Percentiles rank a stretch among this genome's conserved stretches.
phyloP scores from a whole-genome alignment of 2,113 vertebrate species.

The Chionodraco myersi region DNA sequence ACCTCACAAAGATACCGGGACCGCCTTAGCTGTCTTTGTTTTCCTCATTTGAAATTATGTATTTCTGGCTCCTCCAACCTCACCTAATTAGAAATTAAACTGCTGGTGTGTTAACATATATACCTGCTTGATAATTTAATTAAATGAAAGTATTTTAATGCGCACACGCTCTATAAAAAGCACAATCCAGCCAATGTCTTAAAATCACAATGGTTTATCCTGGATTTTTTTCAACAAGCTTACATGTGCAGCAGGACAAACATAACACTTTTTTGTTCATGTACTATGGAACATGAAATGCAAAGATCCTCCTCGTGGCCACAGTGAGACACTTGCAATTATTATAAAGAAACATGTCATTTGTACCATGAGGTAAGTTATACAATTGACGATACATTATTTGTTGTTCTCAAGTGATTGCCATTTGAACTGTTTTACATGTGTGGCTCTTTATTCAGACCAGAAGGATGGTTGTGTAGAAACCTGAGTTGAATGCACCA shows the following conservation, averaged over 20 bases:
- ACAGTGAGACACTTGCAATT: conserved; percentile 33
- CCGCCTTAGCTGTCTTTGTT: conserved; percentile 51
- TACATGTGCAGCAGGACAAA: conserved; percentile 43
- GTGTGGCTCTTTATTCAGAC: conserved; percentile 38
- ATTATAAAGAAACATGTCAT: conserved; percentile 56
- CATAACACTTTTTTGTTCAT: conserved; percentile 40
- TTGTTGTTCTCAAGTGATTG: conserved; percentile 42
- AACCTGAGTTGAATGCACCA: too few species aligned
- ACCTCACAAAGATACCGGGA: conserved; percentile 45
- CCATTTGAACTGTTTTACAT: conserved; percentile 28
- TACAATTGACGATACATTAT: conserved; percentile 21
- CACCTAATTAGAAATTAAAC: conserved; percentile 41
- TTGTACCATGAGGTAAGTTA: conserved; percentile 39
- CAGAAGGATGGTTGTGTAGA: not conserved
- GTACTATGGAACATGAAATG: conserved; percentile 69
- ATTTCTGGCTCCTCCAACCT: conserved; percentile 22
- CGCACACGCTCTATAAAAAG: not conserved
- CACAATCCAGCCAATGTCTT: not conserved
- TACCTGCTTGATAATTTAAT: conserved; percentile 17
- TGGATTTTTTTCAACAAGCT: conserved; percentile 39
- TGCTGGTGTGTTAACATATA: conserved; percentile 22
- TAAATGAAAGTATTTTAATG: not conserved
- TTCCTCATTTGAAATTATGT: conserved; percentile 46
- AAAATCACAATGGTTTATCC: conserved; percentile 22
- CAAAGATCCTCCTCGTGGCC: conserved; percentile 53